These are phyloP conservation scores for Papilio elwesi DNA, from an alignment of 2,888 invertebrate species.

Conservation along the genomic window DNA sequence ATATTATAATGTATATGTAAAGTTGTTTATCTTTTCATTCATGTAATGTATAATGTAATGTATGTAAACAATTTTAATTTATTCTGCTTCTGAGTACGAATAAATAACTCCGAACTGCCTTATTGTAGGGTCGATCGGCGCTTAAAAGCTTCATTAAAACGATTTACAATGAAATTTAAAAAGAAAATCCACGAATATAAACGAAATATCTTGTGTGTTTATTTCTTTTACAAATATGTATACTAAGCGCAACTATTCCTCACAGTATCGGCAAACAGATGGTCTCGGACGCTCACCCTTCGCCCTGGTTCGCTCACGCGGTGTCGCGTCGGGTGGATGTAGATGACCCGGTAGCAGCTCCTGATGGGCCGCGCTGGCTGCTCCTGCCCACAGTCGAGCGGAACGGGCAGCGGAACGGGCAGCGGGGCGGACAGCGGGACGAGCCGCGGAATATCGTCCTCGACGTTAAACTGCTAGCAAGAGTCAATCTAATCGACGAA, in stretches of 20 bases:
- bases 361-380: slow-evolving; percentile 58
- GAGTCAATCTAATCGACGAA: slow-evolving; percentile 70
- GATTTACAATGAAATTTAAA: no score
- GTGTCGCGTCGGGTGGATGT: slow-evolving; percentile 57
- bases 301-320: slow-evolving; percentile 71
- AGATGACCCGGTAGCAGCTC: slow-evolving; percentile 57
- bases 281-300: slow-evolving; percentile 68
- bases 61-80: no score
- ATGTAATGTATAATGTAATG: no score
- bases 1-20: not conserved
- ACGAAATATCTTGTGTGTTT: no score
- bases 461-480: slow-evolving; percentile 66
- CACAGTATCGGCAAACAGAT: slow-evolving; percentile 75
- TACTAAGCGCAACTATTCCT: slow-evolving; percentile 6
- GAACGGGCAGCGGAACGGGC: slow-evolving; percentile 45
- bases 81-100: no score
- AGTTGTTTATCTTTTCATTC: no score
- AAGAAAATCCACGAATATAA: no score
- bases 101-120: no score
- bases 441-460: slow-evolving; percentile 48
- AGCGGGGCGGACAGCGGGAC: slow-evolving; percentile 47
- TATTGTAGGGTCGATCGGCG: no score
- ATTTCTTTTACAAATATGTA: not conserved
- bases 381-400: slow-evolving; percentile 62
- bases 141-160: no score